Evolutionary conservation across 2,888 invertebrate species (phyloP).

Genomic region (Oxystoma pomonae): DNA sequence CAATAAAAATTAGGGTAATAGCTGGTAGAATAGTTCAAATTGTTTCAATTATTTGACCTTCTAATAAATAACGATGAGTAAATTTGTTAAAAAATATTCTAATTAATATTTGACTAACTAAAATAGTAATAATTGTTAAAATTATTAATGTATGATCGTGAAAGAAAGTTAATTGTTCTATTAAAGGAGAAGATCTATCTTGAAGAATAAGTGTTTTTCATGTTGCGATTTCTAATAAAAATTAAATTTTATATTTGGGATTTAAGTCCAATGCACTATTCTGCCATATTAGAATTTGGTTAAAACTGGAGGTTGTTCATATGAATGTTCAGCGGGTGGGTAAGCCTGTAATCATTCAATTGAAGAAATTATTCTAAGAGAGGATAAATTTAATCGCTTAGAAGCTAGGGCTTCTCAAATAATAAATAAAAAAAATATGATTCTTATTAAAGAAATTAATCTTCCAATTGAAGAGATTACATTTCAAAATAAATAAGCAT

Average conservation of each 20-base stretch:
- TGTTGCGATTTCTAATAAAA: conserved; percentile 61
- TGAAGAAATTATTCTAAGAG: conserved; percentile 65
- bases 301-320: conserved; percentile 56
- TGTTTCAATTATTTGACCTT: conserved; percentile 60
- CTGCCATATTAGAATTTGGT: conserved; percentile 60
- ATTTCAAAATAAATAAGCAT: conserved; percentile 53
- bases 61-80: conserved; percentile 55
- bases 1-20: no score
- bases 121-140: conserved; percentile 57
- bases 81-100: conserved; percentile 55
- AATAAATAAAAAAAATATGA: no score
- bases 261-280: no score
- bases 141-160: conserved; percentile 60
- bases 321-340: conserved; percentile 58
- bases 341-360: conserved; percentile 60
- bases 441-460: conserved; percentile 57
- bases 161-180: conserved; percentile 64
- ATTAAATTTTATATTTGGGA: no score
- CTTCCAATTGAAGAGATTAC: conserved; percentile 64
- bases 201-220: conserved; percentile 57
- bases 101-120: conserved; percentile 56
- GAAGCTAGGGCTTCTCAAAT: conserved; percentile 8
- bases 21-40: no score
- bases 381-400: conserved; percentile 20
- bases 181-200: conserved; percentile 59